A percentile compares a stretch with the other conserved stretches of the same genome.
phyloP scores from a whole-genome alignment of 2,797 vertebrate genomes.

The Prionace glauca region DNA sequence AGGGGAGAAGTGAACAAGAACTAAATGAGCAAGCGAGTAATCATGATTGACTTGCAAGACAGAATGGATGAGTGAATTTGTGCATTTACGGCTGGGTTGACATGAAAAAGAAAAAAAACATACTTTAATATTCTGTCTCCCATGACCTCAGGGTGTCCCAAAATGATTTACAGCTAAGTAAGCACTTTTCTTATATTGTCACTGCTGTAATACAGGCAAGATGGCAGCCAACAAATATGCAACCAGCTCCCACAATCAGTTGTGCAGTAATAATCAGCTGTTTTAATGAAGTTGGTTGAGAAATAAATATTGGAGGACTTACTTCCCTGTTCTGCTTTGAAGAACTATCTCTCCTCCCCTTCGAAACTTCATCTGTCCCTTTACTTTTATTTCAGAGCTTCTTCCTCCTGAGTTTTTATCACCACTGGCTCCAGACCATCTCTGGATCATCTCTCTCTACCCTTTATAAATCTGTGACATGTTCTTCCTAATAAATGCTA shows the following conservation, averaged over 20 bases:
- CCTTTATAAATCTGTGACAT: background rate
- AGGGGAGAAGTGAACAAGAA: background rate
- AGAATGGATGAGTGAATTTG: conserved; percentile 10
- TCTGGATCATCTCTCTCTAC: background rate
- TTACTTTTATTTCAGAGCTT: background rate
- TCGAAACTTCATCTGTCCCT: background rate
- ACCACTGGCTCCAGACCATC: background rate
- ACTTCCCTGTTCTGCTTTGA: background rate
- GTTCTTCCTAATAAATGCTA: background rate
- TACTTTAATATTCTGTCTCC: background rate
- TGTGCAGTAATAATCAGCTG: background rate
- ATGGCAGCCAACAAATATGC: background rate
- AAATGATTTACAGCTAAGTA: background rate
- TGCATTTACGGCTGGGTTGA: background rate
- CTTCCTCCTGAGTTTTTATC: background rate
- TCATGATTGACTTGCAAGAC: background rate
- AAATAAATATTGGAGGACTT: background rate
- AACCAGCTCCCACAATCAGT: background rate
- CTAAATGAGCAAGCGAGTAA: background rate
- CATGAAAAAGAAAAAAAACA: background rate
- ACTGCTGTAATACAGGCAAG: background rate
- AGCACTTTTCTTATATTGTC: background rate
- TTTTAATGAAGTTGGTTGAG: background rate
- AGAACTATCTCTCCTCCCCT: background rate
- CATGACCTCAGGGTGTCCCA: background rate